Evolutionary conservation across 2,113 vertebrate genomes (phyloP), one percentile per base, ranked within the genome.

Genomic region (Coregonus clupeaformis): DNA sequence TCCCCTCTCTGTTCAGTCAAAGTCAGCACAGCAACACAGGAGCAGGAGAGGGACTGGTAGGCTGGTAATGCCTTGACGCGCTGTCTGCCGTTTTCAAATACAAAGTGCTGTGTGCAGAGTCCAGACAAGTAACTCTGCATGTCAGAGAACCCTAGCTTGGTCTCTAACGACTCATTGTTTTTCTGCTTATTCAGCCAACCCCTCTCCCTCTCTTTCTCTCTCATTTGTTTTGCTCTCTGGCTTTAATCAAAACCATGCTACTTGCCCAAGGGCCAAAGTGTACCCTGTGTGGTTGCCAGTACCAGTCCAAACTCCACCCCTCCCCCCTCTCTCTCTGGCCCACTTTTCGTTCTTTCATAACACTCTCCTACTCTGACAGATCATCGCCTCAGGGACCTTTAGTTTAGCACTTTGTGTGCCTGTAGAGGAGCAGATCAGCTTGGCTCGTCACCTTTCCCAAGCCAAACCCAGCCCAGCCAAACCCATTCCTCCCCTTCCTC

Each of bases 211-310:
- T 55, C 65, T 72, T 24, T 79, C 47, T 70, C 16, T 29, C 49
- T 16, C n/a, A n/a, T n/a, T n/a, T n/a, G n/a, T 1, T 65, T 29
- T 74, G 81, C 29, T 77, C 64, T 52, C 57, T 71, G 69, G 71
- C 52, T 67, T 73, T 74, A 77, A 75, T 87, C 68, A 71, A 83
- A 75, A 30, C 30, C 68, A 69, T 24, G 11, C 42, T 67, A 62
- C 47, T 60, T 80, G 20, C 72, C 86, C 74, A 47, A 65, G 77
- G 84, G 71, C 68, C 68, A 73, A 47, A 72, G 36, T 76, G 80
- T 86, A 79, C 81, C 63, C 68, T 55, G 64, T 2, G n/a, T 9
- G 49, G 22, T 47, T 60, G 18, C 57, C 52, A 27, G 22, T 59
- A 6, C 68, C 70, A 70, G 27, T 69, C 36, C 67, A 75, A 20